Base-by-base conservation (phyloP, 2,113 vertebrate species). In the Pterocles gutturalis region DNA sequence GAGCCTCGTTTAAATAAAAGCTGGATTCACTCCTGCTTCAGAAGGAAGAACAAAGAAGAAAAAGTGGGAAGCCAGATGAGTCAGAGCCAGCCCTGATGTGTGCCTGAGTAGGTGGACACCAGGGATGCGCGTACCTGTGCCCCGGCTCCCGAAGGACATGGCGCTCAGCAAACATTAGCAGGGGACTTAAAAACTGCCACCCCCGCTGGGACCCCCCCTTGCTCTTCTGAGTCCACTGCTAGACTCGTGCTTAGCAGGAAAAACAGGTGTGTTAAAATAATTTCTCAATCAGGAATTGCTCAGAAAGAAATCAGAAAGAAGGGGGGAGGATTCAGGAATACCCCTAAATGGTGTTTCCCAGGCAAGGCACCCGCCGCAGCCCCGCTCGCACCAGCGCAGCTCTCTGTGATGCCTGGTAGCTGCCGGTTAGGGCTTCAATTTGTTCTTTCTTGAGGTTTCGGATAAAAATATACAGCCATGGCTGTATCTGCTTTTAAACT, bases 401-500 rank as follows among this genome's bases (percentile, higher is more conserved):
- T 57, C 69, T 54, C n/a, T 19, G 64, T 4, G 7, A 60, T 2
- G 14, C 8, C 64, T 73, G 43, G 21, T 48, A 49, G 60, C 72
- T 71, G 80, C 87, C 1, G 0, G 54, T 77, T 34, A 70, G 62
- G 11, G 18, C 71, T 58, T 80, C 88, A 28, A 1, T 91, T 92
- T 55, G 67, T 24, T 93, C 93, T 49, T 89, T 90, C 80, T 29
- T 8, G 13, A 79, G 90, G 58, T 89, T 95, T 78, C 0, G 0
- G 87, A 83, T 91, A 89, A 96, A 97, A 95, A 96, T 89, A 96
- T 89, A 86, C 41, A 70, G 85, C 57, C 93, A 34, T 62, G 80
- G 81, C 89, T 84, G 71, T 54, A 86, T 85, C 66, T 46, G 89
- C 80, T 82, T 96, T 86, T 82, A 95, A 90, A 83, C 73, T 60